A percentile compares a stretch with the other conserved stretches of the same genome.
phyloP scores from a whole-genome alignment of 2,797 vertebrate species.

The Eurystomus glaucurus region DNA sequence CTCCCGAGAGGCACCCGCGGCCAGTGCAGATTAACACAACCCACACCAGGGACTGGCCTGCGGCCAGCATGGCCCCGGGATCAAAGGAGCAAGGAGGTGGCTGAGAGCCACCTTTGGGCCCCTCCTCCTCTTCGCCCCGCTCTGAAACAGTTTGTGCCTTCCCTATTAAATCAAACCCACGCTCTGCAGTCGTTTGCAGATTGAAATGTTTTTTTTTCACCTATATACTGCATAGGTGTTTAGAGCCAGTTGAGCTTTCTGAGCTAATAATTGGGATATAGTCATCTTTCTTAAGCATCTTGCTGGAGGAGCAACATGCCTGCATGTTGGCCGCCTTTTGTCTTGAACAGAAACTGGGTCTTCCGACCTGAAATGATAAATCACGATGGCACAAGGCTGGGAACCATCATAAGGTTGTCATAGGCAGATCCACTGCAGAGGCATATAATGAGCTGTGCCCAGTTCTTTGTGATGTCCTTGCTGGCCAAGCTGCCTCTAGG shows the following conservation, averaged over 20 bases:
- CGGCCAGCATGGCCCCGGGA: background rate
- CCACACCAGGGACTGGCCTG: conserved; percentile 27
- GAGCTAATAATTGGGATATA: background rate
- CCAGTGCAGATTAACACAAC: conserved; percentile 57
- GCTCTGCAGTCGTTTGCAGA: fast-evolving
- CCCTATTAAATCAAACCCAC: background rate
- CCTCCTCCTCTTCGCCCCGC: background rate
- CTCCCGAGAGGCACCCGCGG: conserved; percentile 4
- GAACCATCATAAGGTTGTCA: background rate
- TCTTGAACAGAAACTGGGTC: background rate
- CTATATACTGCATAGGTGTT: fast-evolving
- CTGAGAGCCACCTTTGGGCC: background rate
- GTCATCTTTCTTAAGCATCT: background rate
- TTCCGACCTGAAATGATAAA: background rate
- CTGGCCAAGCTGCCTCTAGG: background rate
- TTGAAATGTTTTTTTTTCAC: background rate
- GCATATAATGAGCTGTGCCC: background rate
- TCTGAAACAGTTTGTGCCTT: background rate
- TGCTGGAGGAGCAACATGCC: fast-evolving
- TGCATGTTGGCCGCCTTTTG: background rate
- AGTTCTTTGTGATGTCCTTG: background rate
- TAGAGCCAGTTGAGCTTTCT: background rate
- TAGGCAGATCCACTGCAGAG: background rate
- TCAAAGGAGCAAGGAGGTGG: conserved; percentile 55
- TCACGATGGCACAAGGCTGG: fast-evolving